A percentile compares a stretch with the other conserved stretches of the same genome.
Conservation (phyloP, 2,797 vertebrate species). For the Lagocephalus sceleratus region DNA sequence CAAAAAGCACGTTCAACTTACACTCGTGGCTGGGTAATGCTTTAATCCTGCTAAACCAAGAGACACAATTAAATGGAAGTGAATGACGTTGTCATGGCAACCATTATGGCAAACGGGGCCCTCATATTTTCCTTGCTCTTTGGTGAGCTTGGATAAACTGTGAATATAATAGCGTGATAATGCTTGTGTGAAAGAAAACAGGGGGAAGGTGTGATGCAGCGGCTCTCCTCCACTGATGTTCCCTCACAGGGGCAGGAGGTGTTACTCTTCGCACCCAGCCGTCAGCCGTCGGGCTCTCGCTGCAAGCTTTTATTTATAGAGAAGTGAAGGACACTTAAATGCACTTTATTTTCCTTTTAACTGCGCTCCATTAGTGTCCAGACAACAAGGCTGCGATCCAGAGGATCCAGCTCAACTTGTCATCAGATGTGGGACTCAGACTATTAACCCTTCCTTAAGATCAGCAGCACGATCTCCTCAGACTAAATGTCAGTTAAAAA, state of each 20-base stretch:
- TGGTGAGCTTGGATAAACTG: constrained; percentile 66
- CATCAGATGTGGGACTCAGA: no score
- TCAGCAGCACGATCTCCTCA: no score
- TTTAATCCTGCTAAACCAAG: no score
- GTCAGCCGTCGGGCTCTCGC: no score
- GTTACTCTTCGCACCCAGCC: constrained; percentile 10
- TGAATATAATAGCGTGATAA: constrained; percentile 71
- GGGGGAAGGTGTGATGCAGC: constrained; percentile 57
- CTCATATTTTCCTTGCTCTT: constrained; percentile 51
- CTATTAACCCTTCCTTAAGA: no score
- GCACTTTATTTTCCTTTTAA: not conserved
- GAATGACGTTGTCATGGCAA: constrained; percentile 66
- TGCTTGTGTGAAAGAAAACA: constrained; percentile 60
- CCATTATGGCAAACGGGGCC: constrained; percentile 52
- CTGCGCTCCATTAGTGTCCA: not conserved
- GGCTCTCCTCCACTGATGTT: constrained; percentile 43
- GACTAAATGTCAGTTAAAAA: no score
- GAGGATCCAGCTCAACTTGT: not conserved
- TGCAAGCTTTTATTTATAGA: constrained; percentile 3
- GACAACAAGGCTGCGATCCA: constrained; percentile 1
- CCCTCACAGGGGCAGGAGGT: constrained; percentile 15
- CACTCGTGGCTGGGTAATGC: no score
- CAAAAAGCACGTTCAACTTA: no score
- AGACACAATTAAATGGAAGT: constrained; percentile 6
- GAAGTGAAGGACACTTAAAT: not conserved